A percentile compares a stretch with the other conserved stretches of the same genome.
phyloP scores from a whole-genome alignment of 2,888 invertebrate genomes.

The Zootermopsis nevadensis region DNA sequence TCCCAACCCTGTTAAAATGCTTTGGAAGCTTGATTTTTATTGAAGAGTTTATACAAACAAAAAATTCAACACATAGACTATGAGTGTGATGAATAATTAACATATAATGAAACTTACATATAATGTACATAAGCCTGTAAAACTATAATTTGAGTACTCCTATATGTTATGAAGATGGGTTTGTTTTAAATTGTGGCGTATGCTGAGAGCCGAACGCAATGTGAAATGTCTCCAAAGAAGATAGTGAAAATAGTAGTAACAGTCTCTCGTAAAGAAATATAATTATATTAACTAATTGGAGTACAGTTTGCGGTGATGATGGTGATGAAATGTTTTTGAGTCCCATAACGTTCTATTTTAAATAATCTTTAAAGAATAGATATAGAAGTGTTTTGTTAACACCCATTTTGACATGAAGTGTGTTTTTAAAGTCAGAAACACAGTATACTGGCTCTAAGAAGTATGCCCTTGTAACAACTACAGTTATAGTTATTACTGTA shows the following conservation, averaged over 20 bases:
- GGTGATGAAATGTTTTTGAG: not conserved
- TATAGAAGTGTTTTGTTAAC: slow-evolving; percentile 10
- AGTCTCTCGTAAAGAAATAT: not conserved
- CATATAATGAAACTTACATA: not conserved
- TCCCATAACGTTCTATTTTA: slow-evolving; percentile 17
- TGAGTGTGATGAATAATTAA: not conserved
- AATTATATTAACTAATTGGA: not conserved
- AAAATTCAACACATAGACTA: not conserved
- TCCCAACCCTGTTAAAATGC: not conserved
- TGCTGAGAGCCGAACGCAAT: not conserved
- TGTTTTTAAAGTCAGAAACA: not conserved
- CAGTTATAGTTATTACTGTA: not conserved
- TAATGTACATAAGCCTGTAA: not conserved
- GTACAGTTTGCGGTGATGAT: not conserved
- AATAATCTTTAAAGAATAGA: not conserved
- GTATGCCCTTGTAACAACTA: not conserved
- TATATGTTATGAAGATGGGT: not conserved
- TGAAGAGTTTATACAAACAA: slow-evolving; percentile 13
- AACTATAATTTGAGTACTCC: not conserved
- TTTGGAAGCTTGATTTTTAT: slow-evolving; percentile 21
- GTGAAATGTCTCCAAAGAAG: not conserved
- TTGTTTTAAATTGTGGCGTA: not conserved
- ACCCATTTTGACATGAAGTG: not conserved
- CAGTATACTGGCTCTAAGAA: not conserved
- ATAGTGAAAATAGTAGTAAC: not conserved